A percentile compares a stretch with the other conserved stretches of the same genome.
Conservation (phyloP, 2,797 vertebrate species). For the Sibirionetta formosa region DNA sequence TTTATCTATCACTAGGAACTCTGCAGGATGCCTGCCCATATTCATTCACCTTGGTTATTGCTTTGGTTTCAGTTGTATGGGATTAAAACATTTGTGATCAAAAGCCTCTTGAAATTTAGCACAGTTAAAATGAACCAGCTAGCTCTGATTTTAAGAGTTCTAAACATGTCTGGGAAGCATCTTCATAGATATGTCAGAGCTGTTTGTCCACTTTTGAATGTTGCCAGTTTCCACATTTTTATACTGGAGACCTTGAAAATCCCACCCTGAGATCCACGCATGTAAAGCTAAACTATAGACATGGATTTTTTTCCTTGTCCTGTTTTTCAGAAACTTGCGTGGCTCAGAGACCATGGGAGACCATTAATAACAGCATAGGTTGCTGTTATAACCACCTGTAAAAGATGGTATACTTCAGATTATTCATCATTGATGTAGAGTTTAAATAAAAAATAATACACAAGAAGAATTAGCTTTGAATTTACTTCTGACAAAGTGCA, state of each 20-base stretch:
- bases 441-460: not conserved
- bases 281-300: not conserved
- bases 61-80: not conserved
- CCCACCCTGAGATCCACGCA: not conserved
- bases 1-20: not conserved
- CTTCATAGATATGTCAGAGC: not conserved
- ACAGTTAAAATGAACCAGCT: not conserved
- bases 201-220: slow-evolving; percentile 18
- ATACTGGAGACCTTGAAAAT: not conserved
- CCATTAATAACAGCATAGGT: not conserved
- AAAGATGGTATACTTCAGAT: not conserved
- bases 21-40: not conserved
- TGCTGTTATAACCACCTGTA: not conserved
- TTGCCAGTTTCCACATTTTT: not conserved
- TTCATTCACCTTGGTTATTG: not conserved
- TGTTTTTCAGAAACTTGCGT: not conserved
- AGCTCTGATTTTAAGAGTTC: not conserved
- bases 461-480: not conserved
- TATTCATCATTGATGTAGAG: not conserved
- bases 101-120: not conserved
- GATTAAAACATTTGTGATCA: not conserved
- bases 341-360: not conserved
- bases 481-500: not conserved
- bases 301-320: not conserved
- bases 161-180: not conserved